Evolutionary conservation across 2,113 vertebrate species (phyloP).

Genomic region (Gadus macrocephalus): DNA sequence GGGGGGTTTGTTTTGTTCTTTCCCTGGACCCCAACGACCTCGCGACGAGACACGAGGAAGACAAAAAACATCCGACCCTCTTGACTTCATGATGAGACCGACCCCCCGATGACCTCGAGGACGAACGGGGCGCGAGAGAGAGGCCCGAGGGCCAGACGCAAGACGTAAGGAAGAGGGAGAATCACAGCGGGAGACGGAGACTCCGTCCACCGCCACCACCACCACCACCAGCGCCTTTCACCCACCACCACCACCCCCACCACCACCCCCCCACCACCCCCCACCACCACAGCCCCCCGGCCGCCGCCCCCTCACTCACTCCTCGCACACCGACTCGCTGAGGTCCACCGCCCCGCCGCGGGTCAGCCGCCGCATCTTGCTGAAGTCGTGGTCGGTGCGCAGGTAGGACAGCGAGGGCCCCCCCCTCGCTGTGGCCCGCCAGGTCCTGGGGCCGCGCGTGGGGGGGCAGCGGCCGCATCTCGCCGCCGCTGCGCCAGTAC

Average conservation of each 20-base stretch:
- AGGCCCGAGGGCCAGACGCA: too few species aligned
- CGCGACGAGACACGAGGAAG: too few species aligned
- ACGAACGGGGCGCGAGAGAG: too few species aligned
- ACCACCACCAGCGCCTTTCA: neutral
- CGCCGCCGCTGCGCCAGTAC: constrained; percentile 75
- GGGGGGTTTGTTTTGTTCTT: constrained; percentile 6
- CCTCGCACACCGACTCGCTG: constrained; percentile 78
- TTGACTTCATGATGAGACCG: constrained; percentile 24
- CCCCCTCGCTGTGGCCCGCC: constrained; percentile 61
- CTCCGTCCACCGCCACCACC: constrained; percentile 17
- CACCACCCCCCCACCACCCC: too few species aligned
- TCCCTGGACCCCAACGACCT: too few species aligned
- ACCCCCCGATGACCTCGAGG: neutral
- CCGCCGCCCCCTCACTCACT: constrained; percentile 55
- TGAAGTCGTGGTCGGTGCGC: constrained; percentile 77
- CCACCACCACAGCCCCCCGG: constrained; percentile 6
- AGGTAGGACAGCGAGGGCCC: constrained; percentile 75
- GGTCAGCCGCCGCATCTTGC: constrained; percentile 77
- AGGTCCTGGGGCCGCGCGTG: constrained; percentile 73
- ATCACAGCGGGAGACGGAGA: constrained; percentile 5
- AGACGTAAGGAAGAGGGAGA: neutral
- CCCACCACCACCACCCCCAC: neutral
- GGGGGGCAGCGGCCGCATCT: constrained; percentile 68
- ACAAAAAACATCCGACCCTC: too few species aligned
- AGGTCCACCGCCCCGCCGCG: constrained; percentile 77